phyloP scores from a whole-genome alignment of 2,888 invertebrate genomes.

The Agrotis clavis region DNA sequence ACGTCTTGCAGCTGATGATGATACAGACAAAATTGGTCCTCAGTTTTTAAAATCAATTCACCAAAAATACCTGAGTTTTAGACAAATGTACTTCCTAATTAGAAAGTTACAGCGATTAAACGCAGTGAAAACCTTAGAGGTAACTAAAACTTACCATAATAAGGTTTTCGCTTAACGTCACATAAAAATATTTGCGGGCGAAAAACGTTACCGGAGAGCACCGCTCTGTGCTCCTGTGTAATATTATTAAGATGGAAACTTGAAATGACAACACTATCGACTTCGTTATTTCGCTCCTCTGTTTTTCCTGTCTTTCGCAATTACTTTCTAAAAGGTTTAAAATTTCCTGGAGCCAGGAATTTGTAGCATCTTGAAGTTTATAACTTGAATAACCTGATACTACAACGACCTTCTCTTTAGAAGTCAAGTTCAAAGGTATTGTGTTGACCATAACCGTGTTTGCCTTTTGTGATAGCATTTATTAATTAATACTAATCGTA shows the following conservation, averaged over 20 bases:
- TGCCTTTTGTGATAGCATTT: slow-evolving; percentile 31
- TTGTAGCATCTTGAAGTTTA: slow-evolving; percentile 1
- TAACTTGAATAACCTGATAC: slow-evolving; percentile 15
- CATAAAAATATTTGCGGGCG: slow-evolving; percentile 6
- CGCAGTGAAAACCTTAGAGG: not conserved
- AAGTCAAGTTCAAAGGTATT: slow-evolving; percentile 55
- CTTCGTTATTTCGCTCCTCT: not conserved
- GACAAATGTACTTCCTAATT: not conserved
- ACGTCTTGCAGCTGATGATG: too few species aligned
- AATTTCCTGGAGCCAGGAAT: not conserved
- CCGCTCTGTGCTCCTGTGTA: not conserved
- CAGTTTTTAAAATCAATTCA: too few species aligned
- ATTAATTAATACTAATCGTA: not conserved
- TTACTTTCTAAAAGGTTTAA: not conserved
- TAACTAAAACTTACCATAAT: slow-evolving; percentile 5
- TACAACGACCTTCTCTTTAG: slow-evolving; percentile 37
- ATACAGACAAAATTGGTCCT: too few species aligned
- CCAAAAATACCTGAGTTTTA: not conserved
- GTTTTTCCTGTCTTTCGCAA: not conserved
- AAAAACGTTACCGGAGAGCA: slow-evolving; percentile 5
- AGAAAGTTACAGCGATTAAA: not conserved
- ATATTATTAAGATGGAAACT: slow-evolving; percentile 14
- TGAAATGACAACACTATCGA: slow-evolving; percentile 1
- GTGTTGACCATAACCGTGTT: slow-evolving; percentile 42
- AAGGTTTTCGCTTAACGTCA: slow-evolving; percentile 10